phyloP scores from a whole-genome alignment of 2,797 vertebrate genomes.

The Acipenser oxyrinchus region DNA sequence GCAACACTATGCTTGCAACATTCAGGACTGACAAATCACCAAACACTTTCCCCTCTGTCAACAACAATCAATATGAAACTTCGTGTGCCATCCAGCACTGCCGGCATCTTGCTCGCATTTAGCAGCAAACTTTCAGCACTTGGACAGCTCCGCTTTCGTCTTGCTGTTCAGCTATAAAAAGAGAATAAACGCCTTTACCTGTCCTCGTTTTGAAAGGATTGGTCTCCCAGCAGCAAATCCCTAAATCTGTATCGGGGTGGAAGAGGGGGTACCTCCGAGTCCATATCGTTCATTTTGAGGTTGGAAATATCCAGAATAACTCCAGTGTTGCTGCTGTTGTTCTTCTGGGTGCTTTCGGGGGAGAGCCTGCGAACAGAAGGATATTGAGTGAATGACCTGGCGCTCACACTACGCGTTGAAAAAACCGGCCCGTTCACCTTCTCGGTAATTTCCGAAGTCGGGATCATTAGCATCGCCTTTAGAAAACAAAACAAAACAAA shows the following conservation, averaged over 20 bases:
- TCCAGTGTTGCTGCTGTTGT: slow-evolving; percentile 50
- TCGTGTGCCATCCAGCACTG: too few relatives aligned
- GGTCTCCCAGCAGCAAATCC: slow-evolving; percentile 88
- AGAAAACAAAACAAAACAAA: background rate
- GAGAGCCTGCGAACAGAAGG: slow-evolving; percentile 29
- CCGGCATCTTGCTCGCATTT: too few relatives aligned
- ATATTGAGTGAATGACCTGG: too few relatives aligned
- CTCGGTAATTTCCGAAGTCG: slow-evolving; percentile 9
- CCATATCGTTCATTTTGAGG: slow-evolving; percentile 79
- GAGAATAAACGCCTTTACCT: slow-evolving; percentile 55
- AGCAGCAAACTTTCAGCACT: too few relatives aligned
- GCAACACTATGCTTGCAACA: too few relatives aligned
- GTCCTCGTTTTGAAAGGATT: slow-evolving; percentile 85
- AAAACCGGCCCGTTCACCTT: background rate
- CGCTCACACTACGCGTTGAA: background rate
- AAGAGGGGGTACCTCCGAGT: slow-evolving; percentile 81
- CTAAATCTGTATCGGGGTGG: slow-evolving; percentile 90
- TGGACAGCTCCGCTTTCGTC: too few relatives aligned
- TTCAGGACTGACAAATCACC: too few relatives aligned
- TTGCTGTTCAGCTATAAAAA: background rate
- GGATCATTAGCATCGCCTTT: slow-evolving; percentile 1
- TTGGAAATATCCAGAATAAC: slow-evolving; percentile 65
- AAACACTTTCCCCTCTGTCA: too few relatives aligned
- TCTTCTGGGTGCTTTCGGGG: slow-evolving; percentile 25
- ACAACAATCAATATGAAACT: too few relatives aligned